Evolutionary conservation across 1,140 invertebrate species (phyloP), one percentile per base, ranked within the genome.

Genomic region (Papilio polyxenes): DNA sequence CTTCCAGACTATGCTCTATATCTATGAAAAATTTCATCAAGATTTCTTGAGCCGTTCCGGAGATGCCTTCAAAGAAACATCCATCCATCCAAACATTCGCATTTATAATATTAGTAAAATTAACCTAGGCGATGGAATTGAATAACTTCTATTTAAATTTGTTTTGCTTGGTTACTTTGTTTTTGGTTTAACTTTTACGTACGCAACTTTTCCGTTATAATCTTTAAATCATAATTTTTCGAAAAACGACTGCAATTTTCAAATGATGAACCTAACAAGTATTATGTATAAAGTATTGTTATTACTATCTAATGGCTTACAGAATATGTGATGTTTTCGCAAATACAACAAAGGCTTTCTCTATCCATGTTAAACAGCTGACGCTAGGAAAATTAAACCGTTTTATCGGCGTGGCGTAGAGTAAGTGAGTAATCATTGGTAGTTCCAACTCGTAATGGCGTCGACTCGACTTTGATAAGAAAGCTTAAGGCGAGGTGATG

Each of bases 331-430:
- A 37, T 13, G 11, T 72, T 72, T 72, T 72, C 40, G 31, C 31
- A 37, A 37, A 72, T 72, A 72, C 65, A 72, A 72, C 31, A 72
- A 72, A 72, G 23, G 31, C 31, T 40, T 15, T 37, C 31, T 59
- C 9, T 17, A 31, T 87, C 86, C 89, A 88, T 87, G 91, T 89
- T 87, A 89, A 87, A 89, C 87, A 83, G 80, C 83, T 90, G 87
- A 85, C 87, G 89, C 85, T 89, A 88, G 82, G 87, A 89, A 90
- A 91, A 93, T 92, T 91, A 89, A 91, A 91, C 89, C 90, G 88
- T 86, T 93, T 91, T 90, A 91, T 92, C 87, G 87, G 82, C 83
- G 85, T 85, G 83, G 84, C 83, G 85, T 81, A 84, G 81, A 86
- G 86, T 85, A 77, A 89, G 87, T 85, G 86, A 86, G 87, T 88